Conservation (phyloP, 2,888 invertebrate species). For the Habroteleia sp. region DNA sequence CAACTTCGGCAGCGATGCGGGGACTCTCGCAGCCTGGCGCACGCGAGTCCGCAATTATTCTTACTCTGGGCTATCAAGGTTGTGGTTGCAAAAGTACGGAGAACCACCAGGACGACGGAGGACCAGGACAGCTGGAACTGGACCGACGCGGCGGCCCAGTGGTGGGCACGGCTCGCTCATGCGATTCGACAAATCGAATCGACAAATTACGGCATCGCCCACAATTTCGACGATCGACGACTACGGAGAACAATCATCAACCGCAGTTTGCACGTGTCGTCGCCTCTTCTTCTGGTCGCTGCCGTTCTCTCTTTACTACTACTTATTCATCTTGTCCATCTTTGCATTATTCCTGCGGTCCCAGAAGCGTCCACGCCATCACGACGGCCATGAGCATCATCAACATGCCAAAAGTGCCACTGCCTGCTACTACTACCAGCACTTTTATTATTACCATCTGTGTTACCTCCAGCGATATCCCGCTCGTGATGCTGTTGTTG, state of each 20-base stretch:
- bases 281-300: slow-evolving; percentile 15
- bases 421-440: slow-evolving; percentile 63
- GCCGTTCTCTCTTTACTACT: slow-evolving; percentile 31
- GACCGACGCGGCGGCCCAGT: slow-evolving; percentile 37
- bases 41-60: slow-evolving; percentile 66
- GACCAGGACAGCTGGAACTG: slow-evolving; percentile 27
- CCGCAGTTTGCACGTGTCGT: slow-evolving; percentile 13
- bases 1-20: slow-evolving; percentile 81
- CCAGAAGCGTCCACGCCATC: slow-evolving; percentile 25
- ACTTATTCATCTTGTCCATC: slow-evolving; percentile 28
- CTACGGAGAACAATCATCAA: slow-evolving; percentile 39
- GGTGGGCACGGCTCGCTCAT: slow-evolving; percentile 74
- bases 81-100: slow-evolving; percentile 25
- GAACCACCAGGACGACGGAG: slow-evolving; percentile 24
- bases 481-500: slow-evolving; percentile 44
- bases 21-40: slow-evolving; percentile 78
- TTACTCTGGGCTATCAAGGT: slow-evolving; percentile 36
- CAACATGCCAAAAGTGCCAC: slow-evolving; percentile 68
- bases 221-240: slow-evolving; percentile 60
- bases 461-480: slow-evolving; percentile 37
- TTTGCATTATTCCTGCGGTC: slow-evolving; percentile 22
- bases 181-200: slow-evolving; percentile 73
- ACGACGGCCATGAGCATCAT: slow-evolving; percentile 56
- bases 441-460: slow-evolving; percentile 33
- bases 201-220: slow-evolving; percentile 73